Conservation (phyloP, 2,888 invertebrate species). For the Nasonia oneida region DNA sequence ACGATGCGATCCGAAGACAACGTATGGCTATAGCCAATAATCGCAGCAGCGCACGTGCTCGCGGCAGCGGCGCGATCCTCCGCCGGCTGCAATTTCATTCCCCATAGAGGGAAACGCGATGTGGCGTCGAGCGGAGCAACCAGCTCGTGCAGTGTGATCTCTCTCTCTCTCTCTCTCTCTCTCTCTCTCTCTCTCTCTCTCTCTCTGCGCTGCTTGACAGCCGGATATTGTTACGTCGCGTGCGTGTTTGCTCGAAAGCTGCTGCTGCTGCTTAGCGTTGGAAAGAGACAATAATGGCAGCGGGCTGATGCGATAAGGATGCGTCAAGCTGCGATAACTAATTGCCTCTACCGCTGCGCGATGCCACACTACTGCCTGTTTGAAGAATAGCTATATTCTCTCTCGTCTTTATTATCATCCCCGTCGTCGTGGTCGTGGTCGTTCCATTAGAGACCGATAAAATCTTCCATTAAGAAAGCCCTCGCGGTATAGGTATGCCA, state of each 20-base stretch:
- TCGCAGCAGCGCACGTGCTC: conserved; percentile 33
- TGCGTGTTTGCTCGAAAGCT: conserved; percentile 6
- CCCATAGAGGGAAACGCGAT: conserved; percentile 26
- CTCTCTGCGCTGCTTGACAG: conserved; percentile 20
- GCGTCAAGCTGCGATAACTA: neutral
- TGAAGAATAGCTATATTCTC: neutral
- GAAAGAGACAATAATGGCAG: neutral
- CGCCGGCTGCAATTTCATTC: conserved; percentile 51
- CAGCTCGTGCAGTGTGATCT: neutral
- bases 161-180: neutral
- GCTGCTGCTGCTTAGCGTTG: neutral
- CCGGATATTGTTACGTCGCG: conserved; percentile 35
- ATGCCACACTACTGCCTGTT: neutral
- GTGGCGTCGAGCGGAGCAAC: neutral
- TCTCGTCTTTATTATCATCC: neutral
- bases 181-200: neutral
- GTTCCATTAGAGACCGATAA: neutral
- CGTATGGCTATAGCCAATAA: conserved; percentile 35
- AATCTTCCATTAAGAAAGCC: neutral
- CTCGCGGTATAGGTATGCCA: neutral
- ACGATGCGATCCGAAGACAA: neutral
- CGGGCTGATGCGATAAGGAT: neutral
- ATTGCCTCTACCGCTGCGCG: neutral
- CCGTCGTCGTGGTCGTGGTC: neutral
- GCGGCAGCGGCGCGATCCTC: neutral